Evolutionary conservation across 2,113 vertebrate species (phyloP), one percentile per base, ranked within the genome.

Genomic region (Brevimyrus niger): DNA sequence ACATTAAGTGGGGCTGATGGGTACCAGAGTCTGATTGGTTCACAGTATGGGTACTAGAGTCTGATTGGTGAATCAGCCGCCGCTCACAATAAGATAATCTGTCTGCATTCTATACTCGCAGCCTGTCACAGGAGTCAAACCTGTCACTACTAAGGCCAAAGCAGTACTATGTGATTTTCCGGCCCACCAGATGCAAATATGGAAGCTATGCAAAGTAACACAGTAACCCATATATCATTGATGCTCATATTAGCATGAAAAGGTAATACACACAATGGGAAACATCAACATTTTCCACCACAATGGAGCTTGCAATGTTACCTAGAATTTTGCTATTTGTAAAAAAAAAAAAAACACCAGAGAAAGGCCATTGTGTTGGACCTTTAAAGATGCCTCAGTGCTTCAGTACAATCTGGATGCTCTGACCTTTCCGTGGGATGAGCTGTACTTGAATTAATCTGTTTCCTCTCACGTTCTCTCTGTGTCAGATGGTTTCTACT

Each of bases 71-170:
- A 89, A 31, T 4, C 38, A 35, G 5, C 65, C 15, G 15, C 46
- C 27, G 5, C 15, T 92, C 88, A 92, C 90, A 90, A 88, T 87
- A 89, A 90, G 88, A 90, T 92, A 89, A 92, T 51, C 51, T 88
- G 50, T 88, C 35, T 88, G 55, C 86, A 23, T 51, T 35, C 10
- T 58, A 35, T 38, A 87, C 51, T 50, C 8, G 27, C 50, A 38
- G 35, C 51, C 31, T 4, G 50, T 42, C 35, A 17, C 13, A 21
- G 47, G 82, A 84, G 23, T 84, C 51, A 87, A 87, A n/a, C 31
- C 58, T n/a, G 42, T 31, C 17, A 13, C 23, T 69, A 46, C 13
- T 42, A n/a, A 17, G 5, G 58, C 61, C 48, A 23, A 88, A 47
- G 15, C 58, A 88, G 11, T 44, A 82, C 38, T 17, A 53, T 7